A percentile compares a stretch with the other conserved stretches of the same genome.
Evolutionary conservation across 1,140 invertebrate genomes (phyloP).

Genomic region (Psilanteris sp.): DNA sequence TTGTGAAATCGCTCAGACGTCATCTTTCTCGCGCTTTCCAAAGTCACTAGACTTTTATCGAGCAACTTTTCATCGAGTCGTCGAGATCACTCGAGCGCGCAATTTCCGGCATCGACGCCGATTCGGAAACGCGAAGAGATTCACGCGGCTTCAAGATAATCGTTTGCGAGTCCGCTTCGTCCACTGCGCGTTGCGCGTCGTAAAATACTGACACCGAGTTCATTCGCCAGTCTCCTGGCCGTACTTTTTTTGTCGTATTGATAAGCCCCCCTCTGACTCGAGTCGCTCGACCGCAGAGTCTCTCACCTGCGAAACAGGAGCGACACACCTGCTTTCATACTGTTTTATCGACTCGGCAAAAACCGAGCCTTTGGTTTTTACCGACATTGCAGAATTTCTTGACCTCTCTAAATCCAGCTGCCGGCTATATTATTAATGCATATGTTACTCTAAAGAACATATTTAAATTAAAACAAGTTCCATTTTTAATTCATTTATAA

Average conservation of each 20-base stretch:
- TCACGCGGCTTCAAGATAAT: slow-evolving; percentile 1
- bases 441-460: no score
- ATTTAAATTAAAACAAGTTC: no score
- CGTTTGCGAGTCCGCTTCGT: slow-evolving; percentile 7
- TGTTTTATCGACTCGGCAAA: slow-evolving; percentile 48
- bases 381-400: no score
- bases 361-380: background rate
- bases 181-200: slow-evolving; percentile 11
- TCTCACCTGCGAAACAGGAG: slow-evolving; percentile 55
- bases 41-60: slow-evolving; percentile 21
- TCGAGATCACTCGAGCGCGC: slow-evolving; percentile 9
- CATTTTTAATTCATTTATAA: no score
- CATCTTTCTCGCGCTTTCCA: slow-evolving; percentile 69
- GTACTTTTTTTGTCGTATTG: slow-evolving; percentile 48
- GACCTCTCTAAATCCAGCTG: no score
- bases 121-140: slow-evolving; percentile 1
- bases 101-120: background rate
- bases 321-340: slow-evolving; percentile 37
- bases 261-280: slow-evolving; percentile 49
- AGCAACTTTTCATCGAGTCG: slow-evolving; percentile 42
- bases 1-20: slow-evolving; percentile 77
- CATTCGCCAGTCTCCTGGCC: slow-evolving; percentile 57
- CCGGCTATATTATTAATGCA: no score
- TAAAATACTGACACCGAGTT: slow-evolving; percentile 50
- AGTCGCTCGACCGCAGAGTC: slow-evolving; percentile 41